Evolutionary conservation across 1,140 invertebrate genomes (phyloP).

Genomic region (Linepithema humile): DNA sequence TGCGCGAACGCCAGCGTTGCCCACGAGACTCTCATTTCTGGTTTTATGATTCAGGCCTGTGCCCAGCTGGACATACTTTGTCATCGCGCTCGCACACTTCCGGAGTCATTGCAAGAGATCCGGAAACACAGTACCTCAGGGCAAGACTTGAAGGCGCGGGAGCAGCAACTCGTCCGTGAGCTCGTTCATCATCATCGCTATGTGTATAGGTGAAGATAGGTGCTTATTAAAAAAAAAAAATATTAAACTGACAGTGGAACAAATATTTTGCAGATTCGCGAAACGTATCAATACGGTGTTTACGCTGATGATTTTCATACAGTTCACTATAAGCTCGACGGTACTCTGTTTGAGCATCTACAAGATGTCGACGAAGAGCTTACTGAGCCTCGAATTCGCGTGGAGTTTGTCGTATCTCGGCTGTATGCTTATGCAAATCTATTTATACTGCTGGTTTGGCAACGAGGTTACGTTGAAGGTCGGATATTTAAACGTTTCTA

Average conservation of each 20-base stretch:
- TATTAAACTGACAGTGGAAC: neutral
- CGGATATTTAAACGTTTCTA: constrained; percentile 49
- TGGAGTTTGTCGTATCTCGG: constrained; percentile 62
- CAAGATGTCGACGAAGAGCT: constrained; percentile 71
- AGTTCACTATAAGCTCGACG: constrained; percentile 63
- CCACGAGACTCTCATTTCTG: constrained; percentile 64
- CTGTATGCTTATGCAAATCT: constrained; percentile 77
- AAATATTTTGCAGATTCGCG: constrained; percentile 37
- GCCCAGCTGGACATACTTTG: constrained; percentile 70
- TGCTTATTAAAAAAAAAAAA: neutral
- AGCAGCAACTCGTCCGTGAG: constrained; percentile 13
- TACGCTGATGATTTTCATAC: constrained; percentile 60
- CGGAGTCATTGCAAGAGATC: neutral
- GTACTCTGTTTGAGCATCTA: constrained; percentile 65
- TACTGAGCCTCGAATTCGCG: constrained; percentile 78
- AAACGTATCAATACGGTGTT: constrained; percentile 54
- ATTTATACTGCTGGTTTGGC: constrained; percentile 86
- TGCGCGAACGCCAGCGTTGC: constrained; percentile 65
- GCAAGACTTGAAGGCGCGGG: neutral
- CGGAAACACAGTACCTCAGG: neutral
- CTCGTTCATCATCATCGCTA: constrained; percentile 57
- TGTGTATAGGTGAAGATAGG: constrained; percentile 58
- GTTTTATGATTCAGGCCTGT: constrained; percentile 67
- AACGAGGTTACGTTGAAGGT: constrained; percentile 85
- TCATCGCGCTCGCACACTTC: constrained; percentile 56